These are phyloP conservation scores for Holacanthella duospinosa DNA, from an alignment of 2,888 invertebrate species.

Conservation along the genomic window DNA sequence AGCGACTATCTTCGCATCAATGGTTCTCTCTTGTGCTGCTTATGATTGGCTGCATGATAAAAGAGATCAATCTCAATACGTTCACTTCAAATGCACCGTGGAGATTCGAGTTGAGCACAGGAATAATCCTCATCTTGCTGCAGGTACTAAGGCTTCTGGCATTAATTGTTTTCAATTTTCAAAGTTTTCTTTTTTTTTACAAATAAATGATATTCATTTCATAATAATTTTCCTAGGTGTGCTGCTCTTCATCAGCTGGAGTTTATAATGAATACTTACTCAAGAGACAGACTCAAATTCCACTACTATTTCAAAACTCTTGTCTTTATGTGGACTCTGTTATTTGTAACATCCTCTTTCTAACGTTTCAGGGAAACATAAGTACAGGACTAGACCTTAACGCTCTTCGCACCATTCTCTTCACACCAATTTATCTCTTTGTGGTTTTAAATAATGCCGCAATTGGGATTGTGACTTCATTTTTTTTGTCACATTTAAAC, in stretches of 20 bases:
- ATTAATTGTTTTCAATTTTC: neutral
- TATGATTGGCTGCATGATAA: conserved; percentile 81
- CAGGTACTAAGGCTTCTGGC: conserved; percentile 40
- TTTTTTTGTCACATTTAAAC: conserved; percentile 83
- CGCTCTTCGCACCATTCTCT: conserved; percentile 29
- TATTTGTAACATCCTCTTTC: conserved; percentile 68
- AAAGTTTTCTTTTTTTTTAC: neutral
- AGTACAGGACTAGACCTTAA: conserved; percentile 50
- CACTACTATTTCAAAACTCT: conserved; percentile 84
- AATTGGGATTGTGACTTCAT: conserved; percentile 85
- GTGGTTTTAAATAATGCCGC: conserved; percentile 81
- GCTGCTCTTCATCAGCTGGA: conserved; percentile 87
- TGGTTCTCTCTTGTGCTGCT: conserved; percentile 81
- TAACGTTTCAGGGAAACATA: conserved; percentile 57
- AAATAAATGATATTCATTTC: neutral
- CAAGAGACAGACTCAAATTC: conserved; percentile 69
- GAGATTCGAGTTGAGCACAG: neutral
- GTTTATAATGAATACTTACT: conserved; percentile 91
- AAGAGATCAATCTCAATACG: conserved; percentile 56
- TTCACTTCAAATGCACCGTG: conserved; percentile 17
- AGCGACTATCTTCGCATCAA: conserved; percentile 64
- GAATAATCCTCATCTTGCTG: conserved; percentile 43
- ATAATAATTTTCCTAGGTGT: too few relatives aligned
- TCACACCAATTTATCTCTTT: conserved; percentile 54
- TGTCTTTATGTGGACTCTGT: conserved; percentile 94